Evolutionary conservation across 2,888 invertebrate genomes (phyloP).

Genomic region (Blastobasis adustella): DNA sequence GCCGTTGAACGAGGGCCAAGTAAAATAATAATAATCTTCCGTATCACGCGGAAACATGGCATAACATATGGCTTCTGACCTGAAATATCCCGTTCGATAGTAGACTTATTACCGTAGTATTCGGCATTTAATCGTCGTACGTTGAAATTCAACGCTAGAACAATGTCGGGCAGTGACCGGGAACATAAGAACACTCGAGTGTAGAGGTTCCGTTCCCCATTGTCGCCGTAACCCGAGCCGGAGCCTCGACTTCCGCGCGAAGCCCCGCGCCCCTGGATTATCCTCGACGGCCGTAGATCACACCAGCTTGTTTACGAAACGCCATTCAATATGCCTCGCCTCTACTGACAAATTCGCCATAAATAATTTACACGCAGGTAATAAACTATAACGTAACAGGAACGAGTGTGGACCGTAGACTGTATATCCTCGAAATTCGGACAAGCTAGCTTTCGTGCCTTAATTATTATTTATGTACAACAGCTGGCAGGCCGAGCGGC

Average conservation of each 20-base stretch:
- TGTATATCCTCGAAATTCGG: conserved; percentile 26
- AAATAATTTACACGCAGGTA: too few species aligned
- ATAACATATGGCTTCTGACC: conserved; percentile 45
- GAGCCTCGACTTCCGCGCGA: conserved; percentile 64
- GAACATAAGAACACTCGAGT: conserved; percentile 48
- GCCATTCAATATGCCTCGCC: too few species aligned
- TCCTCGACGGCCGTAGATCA: conserved; percentile 42
- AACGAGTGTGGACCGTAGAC: too few species aligned
- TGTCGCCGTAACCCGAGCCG: conserved; percentile 53
- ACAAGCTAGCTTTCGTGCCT: conserved; percentile 57
- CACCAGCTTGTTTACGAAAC: conserved; percentile 2
- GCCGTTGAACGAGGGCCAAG: conserved; percentile 60
- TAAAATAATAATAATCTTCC: conserved; percentile 51
- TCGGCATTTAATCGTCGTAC: background rate
- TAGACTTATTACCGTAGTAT: too few species aligned
- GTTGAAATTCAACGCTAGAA: conserved; percentile 18
- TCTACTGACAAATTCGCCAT: too few species aligned
- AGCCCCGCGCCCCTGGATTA: conserved; percentile 57
- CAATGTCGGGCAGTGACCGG: conserved; percentile 34
- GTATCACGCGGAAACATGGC: conserved; percentile 46
- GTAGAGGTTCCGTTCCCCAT: conserved; percentile 58
- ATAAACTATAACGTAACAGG: too few species aligned
- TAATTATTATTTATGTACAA: conserved; percentile 74
- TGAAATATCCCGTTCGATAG: conserved; percentile 24
- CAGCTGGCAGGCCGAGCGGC: conserved; percentile 67